Evolutionary conservation across 2,888 invertebrate genomes (phyloP).

Genomic region (Coleophora flavipennella): DNA sequence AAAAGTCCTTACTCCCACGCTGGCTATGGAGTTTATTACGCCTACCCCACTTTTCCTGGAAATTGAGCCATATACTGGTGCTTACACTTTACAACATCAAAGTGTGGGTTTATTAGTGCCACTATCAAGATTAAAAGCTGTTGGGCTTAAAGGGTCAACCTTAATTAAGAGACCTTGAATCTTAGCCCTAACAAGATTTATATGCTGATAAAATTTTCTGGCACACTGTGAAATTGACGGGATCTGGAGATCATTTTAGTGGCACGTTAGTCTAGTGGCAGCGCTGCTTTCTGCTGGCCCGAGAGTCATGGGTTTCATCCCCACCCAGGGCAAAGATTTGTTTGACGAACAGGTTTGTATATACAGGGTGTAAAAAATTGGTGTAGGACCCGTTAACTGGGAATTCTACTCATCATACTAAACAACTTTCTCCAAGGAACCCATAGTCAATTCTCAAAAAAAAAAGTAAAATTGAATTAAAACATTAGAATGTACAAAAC

Average conservation of each 20-base stretch:
- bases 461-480: no score
- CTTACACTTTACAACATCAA: slow-evolving; percentile 20
- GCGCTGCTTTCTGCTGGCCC: no score
- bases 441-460: no score
- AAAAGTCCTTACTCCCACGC: background rate
- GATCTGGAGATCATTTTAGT: background rate
- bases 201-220: slow-evolving; percentile 30
- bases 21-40: background rate
- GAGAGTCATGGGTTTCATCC: no score
- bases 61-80: slow-evolving; percentile 11
- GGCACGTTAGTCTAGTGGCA: no score
- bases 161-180: slow-evolving; percentile 49
- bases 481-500: no score
- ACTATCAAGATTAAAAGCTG: slow-evolving; percentile 49
- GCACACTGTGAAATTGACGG: slow-evolving; percentile 19
- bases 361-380: no score
- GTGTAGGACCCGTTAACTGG: no score
- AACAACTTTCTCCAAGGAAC: no score
- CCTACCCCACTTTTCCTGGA: slow-evolving; percentile 5
- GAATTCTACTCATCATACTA: no score
- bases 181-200: slow-evolving; percentile 35
- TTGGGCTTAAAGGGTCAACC: slow-evolving; percentile 34
- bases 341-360: no score
- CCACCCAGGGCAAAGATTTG: no score
- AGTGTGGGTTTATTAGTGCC: slow-evolving; percentile 42